phyloP scores from a whole-genome alignment of 2,797 vertebrate genomes.

The Poecilia picta region DNA sequence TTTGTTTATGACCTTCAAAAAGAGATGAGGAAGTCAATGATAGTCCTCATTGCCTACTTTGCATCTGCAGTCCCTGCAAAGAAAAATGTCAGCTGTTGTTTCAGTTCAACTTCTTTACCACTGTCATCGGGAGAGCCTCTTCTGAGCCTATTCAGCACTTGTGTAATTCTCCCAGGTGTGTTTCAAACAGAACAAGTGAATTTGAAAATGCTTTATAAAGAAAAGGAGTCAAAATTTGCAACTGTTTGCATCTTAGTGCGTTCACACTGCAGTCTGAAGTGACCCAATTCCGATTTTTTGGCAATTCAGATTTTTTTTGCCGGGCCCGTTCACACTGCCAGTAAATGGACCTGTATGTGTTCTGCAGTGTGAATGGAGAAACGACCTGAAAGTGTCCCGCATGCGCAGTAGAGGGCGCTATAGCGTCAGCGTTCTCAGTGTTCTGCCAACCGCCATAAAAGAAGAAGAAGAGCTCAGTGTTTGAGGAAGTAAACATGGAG shows the following conservation, averaged over 20 bases:
- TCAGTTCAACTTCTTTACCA: constrained; percentile 35
- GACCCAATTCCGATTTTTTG: too few species aligned
- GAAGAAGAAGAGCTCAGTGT: too few species aligned
- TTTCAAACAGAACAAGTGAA: background rate
- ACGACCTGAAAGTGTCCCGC: too few species aligned
- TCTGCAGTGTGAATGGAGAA: too few species aligned
- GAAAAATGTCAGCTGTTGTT: constrained; percentile 23
- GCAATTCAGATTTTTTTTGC: too few species aligned
- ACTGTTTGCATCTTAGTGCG: constrained; percentile 43
- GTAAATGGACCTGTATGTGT: too few species aligned
- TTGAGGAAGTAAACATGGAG: too few species aligned
- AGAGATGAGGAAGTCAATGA: constrained; percentile 60
- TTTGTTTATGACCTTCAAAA: constrained; percentile 79
- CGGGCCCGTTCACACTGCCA: too few species aligned
- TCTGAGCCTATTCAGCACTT: constrained; percentile 33
- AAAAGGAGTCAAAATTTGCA: constrained; percentile 23
- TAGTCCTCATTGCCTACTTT: constrained; percentile 53
- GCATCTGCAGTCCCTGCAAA: constrained; percentile 42
- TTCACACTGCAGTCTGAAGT: too few species aligned
- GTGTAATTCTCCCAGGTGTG: constrained; percentile 12
- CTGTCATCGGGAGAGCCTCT: constrained; percentile 39
- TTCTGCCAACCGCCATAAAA: too few species aligned
- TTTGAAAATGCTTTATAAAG: constrained; percentile 17
- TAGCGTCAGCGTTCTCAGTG: too few species aligned
- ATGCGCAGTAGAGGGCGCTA: too few species aligned